Percentiles rank a stretch among this genome's conserved stretches.
Conservation (phyloP, 2,888 invertebrate genomes). For the Lasius platythorax region DNA sequence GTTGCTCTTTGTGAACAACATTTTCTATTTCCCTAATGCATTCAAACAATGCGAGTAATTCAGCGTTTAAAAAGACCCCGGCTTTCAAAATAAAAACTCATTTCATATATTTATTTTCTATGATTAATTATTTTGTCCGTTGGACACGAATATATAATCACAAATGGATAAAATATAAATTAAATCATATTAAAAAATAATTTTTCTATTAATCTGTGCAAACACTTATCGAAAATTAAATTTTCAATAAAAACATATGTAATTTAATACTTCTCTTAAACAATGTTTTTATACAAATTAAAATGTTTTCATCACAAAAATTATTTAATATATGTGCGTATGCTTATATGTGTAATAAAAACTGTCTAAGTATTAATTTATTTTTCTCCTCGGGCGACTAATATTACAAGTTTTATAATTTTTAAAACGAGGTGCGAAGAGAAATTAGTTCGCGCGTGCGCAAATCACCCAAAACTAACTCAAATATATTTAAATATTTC, state of each 20-base stretch:
- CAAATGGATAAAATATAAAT: constrained; percentile 2
- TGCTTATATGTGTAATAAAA: not conserved
- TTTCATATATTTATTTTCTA: not conserved
- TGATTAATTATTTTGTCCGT: not conserved
- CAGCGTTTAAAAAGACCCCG: not conserved
- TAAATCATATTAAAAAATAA: not conserved
- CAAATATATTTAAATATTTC: constrained; percentile 10
- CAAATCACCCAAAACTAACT: not conserved
- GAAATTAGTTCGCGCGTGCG: not conserved
- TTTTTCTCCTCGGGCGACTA: not conserved
- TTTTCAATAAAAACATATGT: not conserved
- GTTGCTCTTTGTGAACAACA: constrained; percentile 17
- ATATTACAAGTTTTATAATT: not conserved
- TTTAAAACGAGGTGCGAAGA: not conserved
- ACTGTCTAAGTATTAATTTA: not conserved
- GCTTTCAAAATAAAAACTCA: not conserved
- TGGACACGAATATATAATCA: not conserved
- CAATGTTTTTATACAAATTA: not conserved
- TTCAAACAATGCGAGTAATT: constrained; percentile 23
- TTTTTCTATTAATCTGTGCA: not conserved
- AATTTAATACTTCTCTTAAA: constrained; percentile 2
- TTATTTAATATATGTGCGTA: not conserved
- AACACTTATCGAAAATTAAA: not conserved
- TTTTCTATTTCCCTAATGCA: constrained; percentile 37
- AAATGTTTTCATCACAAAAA: not conserved